Evolutionary conservation across 2,113 vertebrate genomes (phyloP).

Genomic region (Macrotus californicus): DNA sequence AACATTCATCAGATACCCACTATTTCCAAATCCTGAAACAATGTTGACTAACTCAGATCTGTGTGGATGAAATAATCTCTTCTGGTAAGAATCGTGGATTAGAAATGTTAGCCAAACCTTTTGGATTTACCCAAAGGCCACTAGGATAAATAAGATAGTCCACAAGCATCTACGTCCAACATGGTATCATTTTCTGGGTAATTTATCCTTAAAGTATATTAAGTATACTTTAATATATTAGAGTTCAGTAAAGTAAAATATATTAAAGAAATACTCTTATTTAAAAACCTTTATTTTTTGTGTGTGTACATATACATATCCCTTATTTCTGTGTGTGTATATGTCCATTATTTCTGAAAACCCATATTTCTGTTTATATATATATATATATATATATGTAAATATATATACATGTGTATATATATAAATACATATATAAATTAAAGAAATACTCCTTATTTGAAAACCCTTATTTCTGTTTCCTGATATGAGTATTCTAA

Average conservation of each 20-base stretch:
- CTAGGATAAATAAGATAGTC: background rate
- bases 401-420: no score
- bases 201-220: background rate
- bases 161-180: background rate
- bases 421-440: background rate
- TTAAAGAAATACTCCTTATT: background rate
- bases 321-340: no score
- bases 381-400: no score
- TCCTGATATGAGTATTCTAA: background rate
- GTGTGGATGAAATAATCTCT: background rate
- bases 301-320: no score
- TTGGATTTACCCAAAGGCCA: background rate
- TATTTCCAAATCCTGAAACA: background rate
- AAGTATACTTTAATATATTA: no score
- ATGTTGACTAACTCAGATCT: background rate
- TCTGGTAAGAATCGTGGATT: background rate
- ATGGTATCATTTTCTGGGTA: background rate
- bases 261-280: background rate
- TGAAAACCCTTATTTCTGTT: slow-evolving; percentile 18
- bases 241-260: no score
- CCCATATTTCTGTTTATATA: no score
- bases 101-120: background rate
- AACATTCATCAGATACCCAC: background rate
- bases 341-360: no score
- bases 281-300: slow-evolving; percentile 18